These are phyloP conservation scores for Physella acuta DNA, from an alignment of 1,140 invertebrate genomes.

Conservation along the genomic window DNA sequence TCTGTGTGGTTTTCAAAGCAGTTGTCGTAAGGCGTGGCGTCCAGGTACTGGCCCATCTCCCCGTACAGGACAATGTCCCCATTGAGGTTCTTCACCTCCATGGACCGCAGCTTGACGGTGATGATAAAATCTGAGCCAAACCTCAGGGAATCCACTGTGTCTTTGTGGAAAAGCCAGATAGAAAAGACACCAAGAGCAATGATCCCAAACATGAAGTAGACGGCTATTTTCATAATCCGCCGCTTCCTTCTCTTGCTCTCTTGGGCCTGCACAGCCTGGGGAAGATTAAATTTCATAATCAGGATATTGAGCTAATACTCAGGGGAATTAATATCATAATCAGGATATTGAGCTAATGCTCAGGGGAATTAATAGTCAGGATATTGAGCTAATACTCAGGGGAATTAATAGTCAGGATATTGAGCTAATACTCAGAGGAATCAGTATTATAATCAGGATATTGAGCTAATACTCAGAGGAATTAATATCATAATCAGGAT, in stretches of 20 bases:
- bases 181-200: constrained; percentile 35
- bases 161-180: constrained; percentile 38
- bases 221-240: constrained; percentile 38
- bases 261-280: constrained; percentile 38
- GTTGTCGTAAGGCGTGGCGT: constrained; percentile 30
- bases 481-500: too few species aligned
- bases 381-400: too few species aligned
- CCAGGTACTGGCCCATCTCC: constrained; percentile 30
- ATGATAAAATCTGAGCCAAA: constrained; percentile 30
- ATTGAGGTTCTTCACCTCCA: constrained; percentile 31
- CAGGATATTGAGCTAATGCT: too few species aligned
- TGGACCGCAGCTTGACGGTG: constrained; percentile 33
- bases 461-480: too few species aligned
- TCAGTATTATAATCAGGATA: too few species aligned
- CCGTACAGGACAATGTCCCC: constrained; percentile 33
- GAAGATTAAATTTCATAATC: too few species aligned
- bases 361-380: too few species aligned
- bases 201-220: constrained; percentile 37
- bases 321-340: too few species aligned
- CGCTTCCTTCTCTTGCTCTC: constrained; percentile 36
- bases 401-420: too few species aligned
- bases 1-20: constrained; percentile 26
- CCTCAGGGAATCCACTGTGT: constrained; percentile 28
- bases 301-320: too few species aligned
- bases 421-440: too few species aligned